These are phyloP conservation scores for Brachionus paranguensis DNA, from an alignment of 1,140 invertebrate species.

Conservation along the genomic window DNA sequence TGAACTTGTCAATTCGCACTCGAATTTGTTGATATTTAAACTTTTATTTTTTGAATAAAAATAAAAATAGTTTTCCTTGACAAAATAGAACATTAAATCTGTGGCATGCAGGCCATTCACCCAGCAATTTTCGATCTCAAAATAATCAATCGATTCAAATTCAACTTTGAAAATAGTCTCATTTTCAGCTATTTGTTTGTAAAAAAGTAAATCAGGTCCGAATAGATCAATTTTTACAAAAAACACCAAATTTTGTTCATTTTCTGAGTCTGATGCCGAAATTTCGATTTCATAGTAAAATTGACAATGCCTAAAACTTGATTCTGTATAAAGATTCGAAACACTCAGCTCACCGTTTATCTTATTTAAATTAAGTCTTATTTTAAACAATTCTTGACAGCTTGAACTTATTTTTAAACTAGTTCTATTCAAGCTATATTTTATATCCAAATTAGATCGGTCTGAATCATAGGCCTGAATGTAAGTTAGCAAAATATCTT, in stretches of 20 bases:
- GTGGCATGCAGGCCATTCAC: not conserved
- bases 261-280: not conserved
- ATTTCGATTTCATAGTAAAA: not conserved
- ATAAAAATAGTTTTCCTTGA: not conserved
- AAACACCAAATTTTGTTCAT: not conserved
- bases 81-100: not conserved
- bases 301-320: not conserved
- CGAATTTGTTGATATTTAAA: not conserved
- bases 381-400: not conserved
- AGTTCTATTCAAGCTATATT: not conserved
- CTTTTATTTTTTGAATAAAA: not conserved
- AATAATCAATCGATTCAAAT: not conserved
- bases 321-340: not conserved
- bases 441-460: not conserved
- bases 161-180: not conserved
- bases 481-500: not conserved
- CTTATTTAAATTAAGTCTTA: not conserved
- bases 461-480: not conserved
- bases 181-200: not conserved
- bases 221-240: not conserved
- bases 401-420: not conserved
- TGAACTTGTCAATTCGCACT: not conserved
- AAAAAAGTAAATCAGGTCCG: not conserved
- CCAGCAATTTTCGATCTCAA: constrained; percentile 13
- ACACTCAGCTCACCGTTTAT: not conserved